Evolutionary conservation across 2,797 vertebrate species (phyloP).

Genomic region (Picus viridis): DNA sequence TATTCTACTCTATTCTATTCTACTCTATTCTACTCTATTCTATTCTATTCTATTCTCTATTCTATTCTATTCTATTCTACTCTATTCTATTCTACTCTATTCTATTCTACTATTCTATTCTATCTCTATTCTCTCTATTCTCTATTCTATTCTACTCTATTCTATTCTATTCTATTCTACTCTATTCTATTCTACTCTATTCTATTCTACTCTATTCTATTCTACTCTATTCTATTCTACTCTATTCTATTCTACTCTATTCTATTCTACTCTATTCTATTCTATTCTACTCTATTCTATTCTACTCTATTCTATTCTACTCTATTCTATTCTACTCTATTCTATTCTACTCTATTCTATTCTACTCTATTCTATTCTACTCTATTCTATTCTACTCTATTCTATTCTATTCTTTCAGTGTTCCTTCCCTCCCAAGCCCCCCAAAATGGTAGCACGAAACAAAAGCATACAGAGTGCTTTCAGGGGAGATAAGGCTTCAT

Average conservation of each 20-base stretch:
- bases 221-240: not conserved
- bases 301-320: no score
- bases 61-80: not conserved
- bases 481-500: not conserved
- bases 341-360: no score
- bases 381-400: no score
- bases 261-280: no score
- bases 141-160: not conserved
- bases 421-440: accelerated
- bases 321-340: no score
- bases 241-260: not conserved
- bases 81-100: not conserved
- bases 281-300: not conserved
- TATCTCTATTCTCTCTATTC: no score
- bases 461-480: not conserved
- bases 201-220: not conserved
- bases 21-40: no score
- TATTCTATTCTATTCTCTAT: not conserved
- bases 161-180: not conserved
- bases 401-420: not conserved
- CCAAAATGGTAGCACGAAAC: not conserved
- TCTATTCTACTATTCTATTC: not conserved
- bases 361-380: no score
- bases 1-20: not conserved
- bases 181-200: not conserved